A percentile compares a stretch with the other conserved stretches of the same genome.
These are phyloP conservation scores for Oryzias javanicus DNA, from an alignment of 2,113 vertebrate genomes.

Conservation along the genomic window DNA sequence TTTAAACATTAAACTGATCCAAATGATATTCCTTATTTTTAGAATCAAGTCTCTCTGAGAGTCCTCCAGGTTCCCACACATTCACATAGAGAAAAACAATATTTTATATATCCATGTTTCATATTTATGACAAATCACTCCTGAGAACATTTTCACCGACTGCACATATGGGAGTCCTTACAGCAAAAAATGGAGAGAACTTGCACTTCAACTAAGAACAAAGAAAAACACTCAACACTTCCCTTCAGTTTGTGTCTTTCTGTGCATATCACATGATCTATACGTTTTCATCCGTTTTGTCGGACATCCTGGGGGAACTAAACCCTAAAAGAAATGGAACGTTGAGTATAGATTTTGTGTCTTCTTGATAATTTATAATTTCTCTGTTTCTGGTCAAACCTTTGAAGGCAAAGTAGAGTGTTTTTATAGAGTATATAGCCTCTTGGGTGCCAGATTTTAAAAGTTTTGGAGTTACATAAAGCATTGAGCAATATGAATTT, in stretches of 20 bases:
- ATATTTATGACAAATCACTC: slow-evolving; percentile 58
- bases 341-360: slow-evolving; percentile 52
- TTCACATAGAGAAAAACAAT: background rate
- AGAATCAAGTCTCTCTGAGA: no score
- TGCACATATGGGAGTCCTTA: slow-evolving; percentile 69
- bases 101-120: slow-evolving; percentile 35
- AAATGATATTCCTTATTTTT: background rate
- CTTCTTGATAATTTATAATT: slow-evolving; percentile 38
- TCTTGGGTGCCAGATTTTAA: no score
- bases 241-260: slow-evolving; percentile 33
- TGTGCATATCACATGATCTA: slow-evolving; percentile 46
- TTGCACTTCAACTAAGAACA: slow-evolving; percentile 33
- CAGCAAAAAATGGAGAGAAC: slow-evolving; percentile 31
- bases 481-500: no score
- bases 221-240: slow-evolving; percentile 18
- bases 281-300: slow-evolving; percentile 45
- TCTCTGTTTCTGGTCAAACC: slow-evolving; percentile 17
- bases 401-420: slow-evolving; percentile 11
- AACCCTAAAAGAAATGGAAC: slow-evolving; percentile 28
- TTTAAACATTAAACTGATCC: background rate
- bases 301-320: slow-evolving; percentile 43
- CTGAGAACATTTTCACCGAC: slow-evolving; percentile 48
- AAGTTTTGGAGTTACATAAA: no score
- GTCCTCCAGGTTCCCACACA: background rate
- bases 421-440: background rate